Percentiles rank a stretch among this genome's conserved stretches.
These are phyloP conservation scores for Melanotaenia boesemani DNA, from an alignment of 2,797 vertebrate species.

Conservation along the genomic window DNA sequence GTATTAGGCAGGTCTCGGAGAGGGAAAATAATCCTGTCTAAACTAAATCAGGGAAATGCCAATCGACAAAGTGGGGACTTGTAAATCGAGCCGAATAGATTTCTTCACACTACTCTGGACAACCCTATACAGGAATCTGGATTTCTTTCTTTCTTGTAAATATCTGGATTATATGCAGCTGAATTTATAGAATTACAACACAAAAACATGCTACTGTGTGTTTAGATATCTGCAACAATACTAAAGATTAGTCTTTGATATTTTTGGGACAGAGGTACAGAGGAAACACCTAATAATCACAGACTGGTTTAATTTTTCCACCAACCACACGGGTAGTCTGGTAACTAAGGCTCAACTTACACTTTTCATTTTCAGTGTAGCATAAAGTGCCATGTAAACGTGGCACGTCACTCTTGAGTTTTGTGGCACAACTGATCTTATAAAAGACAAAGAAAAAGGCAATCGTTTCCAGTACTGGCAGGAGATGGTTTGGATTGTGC, in stretches of 20 bases:
- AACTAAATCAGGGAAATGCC: conserved; percentile 26
- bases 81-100: conserved; percentile 6
- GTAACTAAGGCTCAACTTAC: conserved; percentile 71
- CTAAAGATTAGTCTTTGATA: conserved; percentile 19
- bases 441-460: conserved; percentile 80
- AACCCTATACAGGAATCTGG: conserved; percentile 20
- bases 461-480: conserved; percentile 83
- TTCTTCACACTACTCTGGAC: conserved; percentile 4
- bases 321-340: conserved; percentile 44
- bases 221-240: conserved; percentile 17
- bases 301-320: conserved; percentile 23
- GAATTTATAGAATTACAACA: conserved; percentile 42
- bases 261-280: conserved; percentile 9
- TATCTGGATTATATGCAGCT: conserved; percentile 30
- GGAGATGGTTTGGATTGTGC: conserved; percentile 81
- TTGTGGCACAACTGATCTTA: conserved; percentile 85
- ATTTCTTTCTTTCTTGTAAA: neutral
- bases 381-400: conserved; percentile 67
- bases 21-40: conserved; percentile 38
- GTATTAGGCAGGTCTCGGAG: conserved; percentile 48
- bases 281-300: conserved; percentile 39
- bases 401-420: conserved; percentile 74
- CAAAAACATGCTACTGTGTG: conserved; percentile 24
- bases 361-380: conserved; percentile 67
- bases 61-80: conserved; percentile 11